These are phyloP conservation scores for Dolichopus griseipennis DNA, from an alignment of 2,888 invertebrate genomes.

Conservation along the genomic window DNA sequence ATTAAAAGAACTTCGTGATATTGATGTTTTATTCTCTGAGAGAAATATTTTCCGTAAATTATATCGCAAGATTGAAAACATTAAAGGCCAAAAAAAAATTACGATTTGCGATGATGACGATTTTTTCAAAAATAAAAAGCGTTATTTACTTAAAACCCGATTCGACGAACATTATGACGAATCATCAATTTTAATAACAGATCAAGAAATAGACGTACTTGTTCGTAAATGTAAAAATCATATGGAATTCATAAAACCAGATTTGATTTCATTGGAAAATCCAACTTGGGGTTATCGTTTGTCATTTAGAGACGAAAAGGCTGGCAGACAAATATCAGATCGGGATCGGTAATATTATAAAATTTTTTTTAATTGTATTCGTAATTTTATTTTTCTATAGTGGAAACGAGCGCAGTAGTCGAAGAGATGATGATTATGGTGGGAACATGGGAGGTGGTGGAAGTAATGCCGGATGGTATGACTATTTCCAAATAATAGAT, in stretches of 20 bases:
- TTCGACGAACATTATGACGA: constrained; percentile 19
- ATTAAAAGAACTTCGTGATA: constrained; percentile 9
- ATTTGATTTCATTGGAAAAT: constrained; percentile 9
- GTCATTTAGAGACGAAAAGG: background rate
- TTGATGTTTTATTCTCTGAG: constrained; percentile 1
- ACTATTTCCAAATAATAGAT: constrained; percentile 15
- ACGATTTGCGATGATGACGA: constrained; percentile 17
- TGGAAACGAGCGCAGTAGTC: background rate
- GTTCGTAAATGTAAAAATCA: constrained; percentile 17
- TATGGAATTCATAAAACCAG: constrained; percentile 19
- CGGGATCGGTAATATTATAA: background rate
- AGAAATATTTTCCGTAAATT: constrained; percentile 21
- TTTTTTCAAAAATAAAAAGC: constrained; percentile 15
- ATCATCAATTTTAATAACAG: constrained; percentile 16
- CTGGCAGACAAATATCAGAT: background rate
- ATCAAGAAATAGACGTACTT: constrained; percentile 17
- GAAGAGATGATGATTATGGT: constrained; percentile 2
- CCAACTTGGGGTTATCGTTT: background rate
- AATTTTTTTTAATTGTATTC: background rate
- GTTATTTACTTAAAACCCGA: constrained; percentile 15
- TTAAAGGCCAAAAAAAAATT: constrained; percentile 18
- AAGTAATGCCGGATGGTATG: constrained; percentile 10
- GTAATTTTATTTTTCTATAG: background rate
- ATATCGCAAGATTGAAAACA: constrained; percentile 22
- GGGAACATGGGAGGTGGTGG: background rate